Evolutionary conservation across 2,888 invertebrate genomes (phyloP).

Genomic region (Poecilus cupreus): DNA sequence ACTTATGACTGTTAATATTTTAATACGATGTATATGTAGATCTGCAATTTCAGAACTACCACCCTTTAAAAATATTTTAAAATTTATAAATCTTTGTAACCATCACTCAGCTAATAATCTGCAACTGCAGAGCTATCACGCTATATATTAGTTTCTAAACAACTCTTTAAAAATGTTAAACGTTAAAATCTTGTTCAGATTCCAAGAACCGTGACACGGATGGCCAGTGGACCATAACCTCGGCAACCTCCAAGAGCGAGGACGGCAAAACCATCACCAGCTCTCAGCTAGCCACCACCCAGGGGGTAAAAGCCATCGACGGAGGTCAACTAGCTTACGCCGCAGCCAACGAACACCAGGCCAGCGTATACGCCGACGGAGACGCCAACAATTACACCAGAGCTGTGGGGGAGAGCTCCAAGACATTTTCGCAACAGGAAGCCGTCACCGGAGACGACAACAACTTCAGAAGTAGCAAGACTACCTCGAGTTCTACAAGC

Average conservation of each 20-base stretch:
- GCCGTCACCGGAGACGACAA: conserved; percentile 74
- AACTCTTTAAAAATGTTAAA: not conserved
- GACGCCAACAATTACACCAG: conserved; percentile 75
- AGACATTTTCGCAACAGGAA: conserved; percentile 71
- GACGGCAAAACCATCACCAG: conserved; percentile 80
- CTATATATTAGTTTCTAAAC: no score
- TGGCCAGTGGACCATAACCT: conserved; percentile 80
- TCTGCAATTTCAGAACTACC: no score
- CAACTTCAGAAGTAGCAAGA: conserved; percentile 70
- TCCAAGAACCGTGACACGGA: conserved; percentile 72
- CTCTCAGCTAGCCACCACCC: conserved; percentile 78
- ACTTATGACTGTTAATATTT: no score
- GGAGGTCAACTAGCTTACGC: conserved; percentile 80
- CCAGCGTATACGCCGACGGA: conserved; percentile 75
- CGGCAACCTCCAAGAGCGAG: conserved; percentile 77
- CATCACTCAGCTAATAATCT: no score
- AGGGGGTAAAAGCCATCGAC: conserved; percentile 79
- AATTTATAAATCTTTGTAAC: no score
- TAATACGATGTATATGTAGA: no score
- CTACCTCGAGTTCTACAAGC: conserved; percentile 68
- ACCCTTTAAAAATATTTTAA: no score
- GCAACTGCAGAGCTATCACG: no score
- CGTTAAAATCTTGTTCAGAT: conserved; percentile 59
- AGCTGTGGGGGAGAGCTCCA: conserved; percentile 70
- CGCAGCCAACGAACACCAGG: conserved; percentile 78